Evolutionary conservation across 2,113 vertebrate genomes (phyloP), one percentile per base, ranked within the genome.

Genomic region (Pampusana beccarii): DNA sequence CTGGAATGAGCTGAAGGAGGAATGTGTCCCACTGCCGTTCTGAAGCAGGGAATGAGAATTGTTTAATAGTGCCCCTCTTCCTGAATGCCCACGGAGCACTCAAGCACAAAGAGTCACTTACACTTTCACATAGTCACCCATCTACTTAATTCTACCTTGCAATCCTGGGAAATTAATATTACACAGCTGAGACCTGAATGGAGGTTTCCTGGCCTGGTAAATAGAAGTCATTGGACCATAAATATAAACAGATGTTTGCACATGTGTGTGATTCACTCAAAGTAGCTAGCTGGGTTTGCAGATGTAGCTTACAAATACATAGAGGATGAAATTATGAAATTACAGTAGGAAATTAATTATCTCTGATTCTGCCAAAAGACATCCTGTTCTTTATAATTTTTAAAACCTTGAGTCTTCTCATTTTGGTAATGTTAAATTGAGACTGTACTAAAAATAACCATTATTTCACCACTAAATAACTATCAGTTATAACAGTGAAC

Each of bases 211-310:
- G 61, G 54, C 34, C 54, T 46, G 34, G 28, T 80, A 64, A 93
- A 56, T 51, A 88, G 87, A 71, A 93, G 18, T 31, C 48, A 61
- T 70, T 86, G 85, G 73, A 91, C 79, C 67, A 67, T 56, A 80
- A 94, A 66, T 6, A 73, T 25, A 88, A 93, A 70, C 29, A 88
- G 33, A 71, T 94, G 71, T 90, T 95, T 96, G 54, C 60, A 90
- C 33, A 60, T 54, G 70, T 91, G 72, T 84, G 58, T 80, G 42
- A 77, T 58, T 89, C 60, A 46, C 23, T 91, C 57, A 57, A 21
- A 79, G 34, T 34, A 71, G 15, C 18, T 72, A 26, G n/a, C 0
- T 75, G 26, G 36, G 36, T 75, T 81, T 91, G 56, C 48, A 91
- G 71, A 66, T 44, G 13, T 42, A 34, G 9, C 20, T 72, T 81